Evolutionary conservation across 2,888 invertebrate genomes (phyloP), one percentile per base, ranked within the genome.

Genomic region (Campoplex capitator): DNA sequence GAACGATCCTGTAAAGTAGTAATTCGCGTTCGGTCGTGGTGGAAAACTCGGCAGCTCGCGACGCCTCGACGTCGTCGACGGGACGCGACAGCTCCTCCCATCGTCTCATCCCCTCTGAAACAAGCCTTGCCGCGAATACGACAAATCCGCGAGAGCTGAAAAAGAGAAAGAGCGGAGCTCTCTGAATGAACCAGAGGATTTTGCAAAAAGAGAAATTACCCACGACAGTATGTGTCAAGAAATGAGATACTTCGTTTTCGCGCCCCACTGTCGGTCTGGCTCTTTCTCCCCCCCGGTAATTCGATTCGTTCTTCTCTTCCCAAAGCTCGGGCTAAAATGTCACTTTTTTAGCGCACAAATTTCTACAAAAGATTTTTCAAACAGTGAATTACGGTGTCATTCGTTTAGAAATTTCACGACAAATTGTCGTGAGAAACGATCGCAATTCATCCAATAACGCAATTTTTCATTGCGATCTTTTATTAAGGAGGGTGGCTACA

Each of bases 31-130:
- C 78, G 77, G 48, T 56, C 58, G 79, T 74, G 68, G 82, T 68
- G 73, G 56, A 82, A 85, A 82, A 82, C 77, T 78, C 85, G 81
- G 73, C 73, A 73, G 51, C 71, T 78, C 74, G 67, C 79, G 85
- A 82, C 81, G 81, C 81, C 73, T 77, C 85, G 82, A 68, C 58
- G 85, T 58, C 67, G 77, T 48, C 73, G 67, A 78, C 70, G 77
- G 77, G 65, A 56, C 76, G 85, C 82, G 85, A 85, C 77, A 77
- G 82, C 62, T 85, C 65, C 68, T 70, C 45, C n/a, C 67, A 32
- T 62, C 70, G 56, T 70, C 38, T 48, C 51, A 51, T 62, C 54
- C n/a, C 68, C 28, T 62, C 51, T 54, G 74, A 42, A 28, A 23
- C 48, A 81, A 67, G 32, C 38, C 73, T 65, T 58, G 18, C 62